phyloP scores from a whole-genome alignment of 2,888 invertebrate genomes.

The Ommatoiulus sabulosus region DNA sequence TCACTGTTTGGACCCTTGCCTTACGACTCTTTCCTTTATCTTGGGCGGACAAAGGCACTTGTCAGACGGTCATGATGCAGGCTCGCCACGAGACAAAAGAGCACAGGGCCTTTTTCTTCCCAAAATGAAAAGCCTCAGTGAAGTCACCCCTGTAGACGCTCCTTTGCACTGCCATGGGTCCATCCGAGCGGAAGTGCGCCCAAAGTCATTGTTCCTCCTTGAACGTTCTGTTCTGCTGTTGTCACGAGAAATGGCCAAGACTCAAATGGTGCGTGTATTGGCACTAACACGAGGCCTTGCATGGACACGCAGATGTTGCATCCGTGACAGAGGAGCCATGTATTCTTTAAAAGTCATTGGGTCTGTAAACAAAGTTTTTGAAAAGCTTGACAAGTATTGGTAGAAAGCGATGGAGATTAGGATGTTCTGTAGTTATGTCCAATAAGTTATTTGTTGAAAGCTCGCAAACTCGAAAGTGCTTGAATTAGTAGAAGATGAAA shows the following conservation, averaged over 20 bases:
- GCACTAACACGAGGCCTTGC: neutral
- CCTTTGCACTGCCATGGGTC: conserved; percentile 2
- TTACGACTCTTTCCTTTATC: neutral
- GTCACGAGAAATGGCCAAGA: neutral
- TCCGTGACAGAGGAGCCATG: too few species aligned
- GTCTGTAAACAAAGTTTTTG: neutral
- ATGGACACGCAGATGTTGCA: neutral
- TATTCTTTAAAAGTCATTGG: too few species aligned
- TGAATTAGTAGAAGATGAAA: too few species aligned
- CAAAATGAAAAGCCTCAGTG: neutral
- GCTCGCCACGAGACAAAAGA: neutral
- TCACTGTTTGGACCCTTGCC: conserved; percentile 31
- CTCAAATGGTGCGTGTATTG: neutral
- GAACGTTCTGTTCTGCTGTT: neutral
- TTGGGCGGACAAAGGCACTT: neutral
- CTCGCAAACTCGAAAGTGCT: too few species aligned
- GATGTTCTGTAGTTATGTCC: neutral
- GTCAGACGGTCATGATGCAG: neutral
- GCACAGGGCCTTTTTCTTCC: neutral
- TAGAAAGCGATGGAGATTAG: neutral
- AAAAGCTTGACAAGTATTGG: neutral
- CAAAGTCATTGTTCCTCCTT: neutral
- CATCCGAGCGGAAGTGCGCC: conserved; percentile 22
- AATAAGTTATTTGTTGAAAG: too few species aligned
- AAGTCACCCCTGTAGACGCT: conserved; percentile 18